Conservation (phyloP, 2,888 invertebrate species). For the Pecten maximus region DNA sequence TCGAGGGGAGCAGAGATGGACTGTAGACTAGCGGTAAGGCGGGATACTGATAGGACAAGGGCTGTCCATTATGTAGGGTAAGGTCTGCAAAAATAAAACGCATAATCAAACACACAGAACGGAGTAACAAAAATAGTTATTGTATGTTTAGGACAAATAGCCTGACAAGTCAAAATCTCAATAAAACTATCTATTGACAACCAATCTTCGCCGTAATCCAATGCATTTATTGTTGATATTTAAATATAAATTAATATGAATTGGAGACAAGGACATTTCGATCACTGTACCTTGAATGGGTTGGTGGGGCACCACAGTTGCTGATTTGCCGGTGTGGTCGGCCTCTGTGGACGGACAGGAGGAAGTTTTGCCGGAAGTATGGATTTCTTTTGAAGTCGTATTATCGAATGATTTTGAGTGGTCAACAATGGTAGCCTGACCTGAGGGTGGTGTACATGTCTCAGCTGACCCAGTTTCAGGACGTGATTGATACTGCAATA, state of each 20-base stretch:
- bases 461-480: neutral
- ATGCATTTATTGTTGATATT: neutral
- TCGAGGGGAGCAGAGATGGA: constrained; percentile 60
- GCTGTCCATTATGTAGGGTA: constrained; percentile 53
- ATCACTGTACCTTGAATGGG: neutral
- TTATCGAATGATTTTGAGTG: constrained; percentile 38
- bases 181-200: too few relatives aligned
- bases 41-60: constrained; percentile 54
- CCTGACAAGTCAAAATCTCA: neutral
- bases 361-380: constrained; percentile 37
- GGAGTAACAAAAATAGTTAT: neutral
- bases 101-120: neutral
- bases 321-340: constrained; percentile 35
- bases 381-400: constrained; percentile 17
- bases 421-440: constrained; percentile 22
- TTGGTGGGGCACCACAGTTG: constrained; percentile 1
- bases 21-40: constrained; percentile 66
- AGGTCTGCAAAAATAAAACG: constrained; percentile 49
- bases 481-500: constrained; percentile 23
- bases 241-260: neutral
- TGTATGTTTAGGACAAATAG: neutral
- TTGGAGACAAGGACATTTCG: neutral
- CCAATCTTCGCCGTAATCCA: neutral
- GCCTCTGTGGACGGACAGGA: constrained; percentile 38
- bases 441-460: constrained; percentile 14